Evolutionary conservation across 2,888 invertebrate species (phyloP).

Genomic region (Orthosia incerta): DNA sequence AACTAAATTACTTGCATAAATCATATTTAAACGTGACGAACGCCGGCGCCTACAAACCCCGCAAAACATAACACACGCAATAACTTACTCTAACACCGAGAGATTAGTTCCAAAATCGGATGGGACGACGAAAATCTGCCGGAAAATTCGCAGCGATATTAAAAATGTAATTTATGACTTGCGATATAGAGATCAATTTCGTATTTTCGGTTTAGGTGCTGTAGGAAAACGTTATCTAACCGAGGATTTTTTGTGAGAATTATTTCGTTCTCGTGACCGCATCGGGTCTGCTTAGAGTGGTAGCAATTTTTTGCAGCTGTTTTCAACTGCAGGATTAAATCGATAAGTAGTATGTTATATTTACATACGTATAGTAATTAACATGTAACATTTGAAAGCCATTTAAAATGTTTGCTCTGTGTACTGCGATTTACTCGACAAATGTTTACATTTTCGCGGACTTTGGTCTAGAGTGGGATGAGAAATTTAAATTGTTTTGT

Average conservation of each 20-base stretch:
- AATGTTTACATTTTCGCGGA: conserved; percentile 40
- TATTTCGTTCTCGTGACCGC: conserved; percentile 72
- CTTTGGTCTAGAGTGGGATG: conserved; percentile 20
- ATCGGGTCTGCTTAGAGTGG: conserved; percentile 35
- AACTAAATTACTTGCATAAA: conserved; percentile 91
- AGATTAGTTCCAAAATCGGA: conserved; percentile 70
- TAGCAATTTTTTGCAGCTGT: conserved; percentile 26
- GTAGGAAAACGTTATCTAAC: conserved; percentile 72
- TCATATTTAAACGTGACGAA: conserved; percentile 90
- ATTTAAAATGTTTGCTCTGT: conserved; percentile 28
- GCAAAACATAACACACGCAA: conserved; percentile 65
- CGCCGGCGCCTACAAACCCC: conserved; percentile 74
- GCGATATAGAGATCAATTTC: conserved; percentile 71
- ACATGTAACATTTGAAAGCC: conserved; percentile 15
- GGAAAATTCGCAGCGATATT: conserved; percentile 55
- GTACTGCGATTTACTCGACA: conserved; percentile 12
- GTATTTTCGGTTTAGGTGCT: conserved; percentile 40
- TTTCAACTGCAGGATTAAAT: conserved; percentile 21
- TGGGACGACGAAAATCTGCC: conserved; percentile 32
- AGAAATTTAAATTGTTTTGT: background rate
- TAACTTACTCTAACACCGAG: conserved; percentile 69
- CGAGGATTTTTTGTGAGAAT: conserved; percentile 73
- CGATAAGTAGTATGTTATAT: conserved; percentile 20
- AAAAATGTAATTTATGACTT: conserved; percentile 71
- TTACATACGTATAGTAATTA: conserved; percentile 12